Percentiles rank a stretch among this genome's conserved stretches.
Evolutionary conservation across 2,113 vertebrate genomes (phyloP).

Genomic region (Apaloderma vittatum): DNA sequence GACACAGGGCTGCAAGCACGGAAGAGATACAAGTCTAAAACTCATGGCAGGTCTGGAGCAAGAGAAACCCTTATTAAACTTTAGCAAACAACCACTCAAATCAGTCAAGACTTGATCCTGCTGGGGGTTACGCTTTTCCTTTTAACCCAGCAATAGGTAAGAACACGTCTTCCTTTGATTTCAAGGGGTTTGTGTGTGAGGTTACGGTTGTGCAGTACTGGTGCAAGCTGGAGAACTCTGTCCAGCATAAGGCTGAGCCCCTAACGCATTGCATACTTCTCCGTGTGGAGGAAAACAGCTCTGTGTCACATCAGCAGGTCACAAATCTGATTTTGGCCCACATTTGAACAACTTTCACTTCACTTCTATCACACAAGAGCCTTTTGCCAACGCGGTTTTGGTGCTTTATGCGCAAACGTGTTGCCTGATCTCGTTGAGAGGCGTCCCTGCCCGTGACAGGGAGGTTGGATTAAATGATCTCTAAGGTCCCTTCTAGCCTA

Average conservation of each 20-base stretch:
- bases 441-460: too few relatives aligned
- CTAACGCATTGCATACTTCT: background rate
- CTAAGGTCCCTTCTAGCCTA: too few relatives aligned
- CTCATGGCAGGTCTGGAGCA: background rate
- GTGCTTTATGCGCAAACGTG: background rate
- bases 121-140: background rate
- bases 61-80: background rate
- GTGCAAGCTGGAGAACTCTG: background rate
- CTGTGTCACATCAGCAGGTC: background rate
- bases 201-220: rapidly evolving
- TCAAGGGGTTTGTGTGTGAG: background rate
- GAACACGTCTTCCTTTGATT: background rate
- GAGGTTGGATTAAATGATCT: too few relatives aligned
- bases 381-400: background rate
- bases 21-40: background rate
- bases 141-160: background rate
- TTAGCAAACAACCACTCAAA: background rate
- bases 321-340: background rate
- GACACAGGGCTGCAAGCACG: background rate
- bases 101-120: background rate
- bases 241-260: background rate
- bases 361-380: background rate
- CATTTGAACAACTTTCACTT: background rate
- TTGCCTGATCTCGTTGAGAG: too few relatives aligned
- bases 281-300: background rate